Evolutionary conservation across 2,888 invertebrate species (phyloP).

Genomic region (Chorisops tibialis): DNA sequence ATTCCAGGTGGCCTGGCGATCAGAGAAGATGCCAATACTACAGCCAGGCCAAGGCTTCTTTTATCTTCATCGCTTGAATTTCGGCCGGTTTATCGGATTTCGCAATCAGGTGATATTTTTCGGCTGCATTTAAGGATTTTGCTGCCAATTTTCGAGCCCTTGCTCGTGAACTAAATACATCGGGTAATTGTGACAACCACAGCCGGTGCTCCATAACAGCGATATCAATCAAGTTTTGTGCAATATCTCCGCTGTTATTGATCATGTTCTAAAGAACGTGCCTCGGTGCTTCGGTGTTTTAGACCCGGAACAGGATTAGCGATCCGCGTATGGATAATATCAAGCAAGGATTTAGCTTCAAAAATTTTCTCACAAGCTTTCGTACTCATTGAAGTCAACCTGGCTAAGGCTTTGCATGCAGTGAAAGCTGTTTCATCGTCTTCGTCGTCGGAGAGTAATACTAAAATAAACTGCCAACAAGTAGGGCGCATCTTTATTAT

Average conservation of each 20-base stretch:
- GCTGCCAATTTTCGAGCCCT: conserved; percentile 63
- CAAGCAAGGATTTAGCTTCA: conserved; percentile 71
- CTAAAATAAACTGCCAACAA: too few species aligned
- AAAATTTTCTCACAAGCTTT: conserved; percentile 77
- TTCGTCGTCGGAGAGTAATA: conserved; percentile 73
- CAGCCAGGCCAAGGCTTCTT: too few species aligned
- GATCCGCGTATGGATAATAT: conserved; percentile 70
- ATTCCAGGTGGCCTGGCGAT: too few species aligned
- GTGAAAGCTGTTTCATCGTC: conserved; percentile 81
- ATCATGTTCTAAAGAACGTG: conserved; percentile 81
- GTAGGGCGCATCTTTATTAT: too few species aligned
- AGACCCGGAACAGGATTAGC: conserved; percentile 77
- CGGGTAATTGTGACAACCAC: conserved; percentile 72
- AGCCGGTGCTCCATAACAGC: conserved; percentile 88
- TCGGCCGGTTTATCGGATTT: conserved; percentile 47
- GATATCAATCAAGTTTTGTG: conserved; percentile 78
- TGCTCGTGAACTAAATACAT: conserved; percentile 51
- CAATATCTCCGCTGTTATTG: conserved; percentile 69
- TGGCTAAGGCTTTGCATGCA: conserved; percentile 84
- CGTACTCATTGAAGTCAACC: conserved; percentile 73
- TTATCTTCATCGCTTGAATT: too few species aligned
- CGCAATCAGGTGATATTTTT: conserved; percentile 54
- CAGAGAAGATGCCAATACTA: too few species aligned
- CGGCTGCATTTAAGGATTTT: conserved; percentile 70
- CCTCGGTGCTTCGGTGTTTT: conserved; percentile 81